phyloP scores from a whole-genome alignment of 2,113 vertebrate species.

The Misgurnus anguillicaudatus region DNA sequence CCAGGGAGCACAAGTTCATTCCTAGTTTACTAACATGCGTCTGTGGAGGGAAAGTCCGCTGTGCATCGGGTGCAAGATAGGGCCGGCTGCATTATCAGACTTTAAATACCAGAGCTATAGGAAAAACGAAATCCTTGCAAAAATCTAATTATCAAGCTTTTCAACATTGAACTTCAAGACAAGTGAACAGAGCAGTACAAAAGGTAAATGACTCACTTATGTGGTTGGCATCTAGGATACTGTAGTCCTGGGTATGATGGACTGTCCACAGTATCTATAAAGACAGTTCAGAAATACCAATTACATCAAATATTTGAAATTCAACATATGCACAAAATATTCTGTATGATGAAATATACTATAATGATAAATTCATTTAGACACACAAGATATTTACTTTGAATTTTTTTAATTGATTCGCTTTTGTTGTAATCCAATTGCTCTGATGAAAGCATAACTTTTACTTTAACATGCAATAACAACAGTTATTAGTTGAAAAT shows the following conservation, averaged over 20 bases:
- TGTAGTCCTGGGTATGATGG: slow-evolving; percentile 7
- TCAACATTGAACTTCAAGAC: slow-evolving; percentile 4
- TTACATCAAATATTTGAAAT: slow-evolving; percentile 7
- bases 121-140: slow-evolving; percentile 6
- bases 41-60: no score
- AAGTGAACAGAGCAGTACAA: slow-evolving; percentile 5
- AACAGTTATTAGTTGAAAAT: no score
- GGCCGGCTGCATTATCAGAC: background rate
- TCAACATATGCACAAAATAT: slow-evolving; percentile 9
- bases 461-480: no score
- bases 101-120: background rate
- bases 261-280: slow-evolving; percentile 3
- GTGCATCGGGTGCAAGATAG: no score
- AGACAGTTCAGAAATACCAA: slow-evolving; percentile 1
- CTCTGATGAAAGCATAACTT: no score
- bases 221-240: background rate
- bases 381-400: no score
- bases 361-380: no score
- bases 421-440: no score
- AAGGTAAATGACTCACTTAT: background rate
- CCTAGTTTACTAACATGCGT: no score
- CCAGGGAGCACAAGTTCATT: no score
- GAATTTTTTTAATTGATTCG: no score
- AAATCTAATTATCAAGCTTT: slow-evolving; percentile 9
- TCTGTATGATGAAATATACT: background rate